Conservation (phyloP, 64 coral and sea anemone species). For the Montipora cactus region DNA sequence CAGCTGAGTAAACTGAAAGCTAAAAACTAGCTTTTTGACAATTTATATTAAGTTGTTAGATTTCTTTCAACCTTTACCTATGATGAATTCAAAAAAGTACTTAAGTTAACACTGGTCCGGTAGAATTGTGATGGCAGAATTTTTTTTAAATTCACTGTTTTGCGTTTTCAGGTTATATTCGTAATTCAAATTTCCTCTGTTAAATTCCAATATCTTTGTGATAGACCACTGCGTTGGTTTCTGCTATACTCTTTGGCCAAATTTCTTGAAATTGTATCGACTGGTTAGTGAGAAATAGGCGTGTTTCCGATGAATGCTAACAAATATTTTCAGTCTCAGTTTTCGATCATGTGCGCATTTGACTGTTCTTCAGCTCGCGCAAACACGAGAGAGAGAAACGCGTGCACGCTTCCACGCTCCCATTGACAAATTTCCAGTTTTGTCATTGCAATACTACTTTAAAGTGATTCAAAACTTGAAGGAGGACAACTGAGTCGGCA, state of each 20-base stretch:
- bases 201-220: conserved; percentile 10
- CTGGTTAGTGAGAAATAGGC: conserved; percentile 7
- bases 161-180: no score
- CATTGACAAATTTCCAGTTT: conserved; percentile 8
- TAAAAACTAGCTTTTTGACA: no score
- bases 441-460: neutral
- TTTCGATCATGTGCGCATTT: neutral
- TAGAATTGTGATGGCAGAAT: no score
- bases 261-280: neutral
- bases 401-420: neutral
- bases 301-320: neutral
- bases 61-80: no score
- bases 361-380: neutral
- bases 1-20: no score
- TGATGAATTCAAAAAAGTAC: no score
- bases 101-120: no score
- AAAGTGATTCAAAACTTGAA: neutral
- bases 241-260: neutral
- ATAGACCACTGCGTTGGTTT: neutral
- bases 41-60: no score
- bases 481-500: conserved; percentile 4
- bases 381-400: neutral
- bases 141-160: no score
- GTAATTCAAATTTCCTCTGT: conserved; percentile 1
- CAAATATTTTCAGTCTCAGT: neutral